Evolutionary conservation across 2,888 invertebrate genomes (phyloP).

Genomic region (Andrena praecox): DNA sequence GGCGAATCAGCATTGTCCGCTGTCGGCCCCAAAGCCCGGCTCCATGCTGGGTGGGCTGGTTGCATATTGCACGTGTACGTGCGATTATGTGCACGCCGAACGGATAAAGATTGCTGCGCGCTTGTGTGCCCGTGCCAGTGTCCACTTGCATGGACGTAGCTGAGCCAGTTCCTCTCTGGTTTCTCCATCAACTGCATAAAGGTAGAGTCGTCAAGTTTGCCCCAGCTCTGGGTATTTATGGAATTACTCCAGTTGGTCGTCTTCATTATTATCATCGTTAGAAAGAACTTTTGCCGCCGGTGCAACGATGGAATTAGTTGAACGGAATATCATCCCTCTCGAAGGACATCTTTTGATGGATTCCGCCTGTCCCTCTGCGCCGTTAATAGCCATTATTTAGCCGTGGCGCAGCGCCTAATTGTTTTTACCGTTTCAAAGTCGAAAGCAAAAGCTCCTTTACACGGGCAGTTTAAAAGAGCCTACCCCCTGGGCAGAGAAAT

Average conservation of each 20-base stretch:
- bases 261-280: not conserved
- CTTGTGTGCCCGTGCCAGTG: conserved; percentile 12
- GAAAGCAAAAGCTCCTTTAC: not conserved
- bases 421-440: not conserved
- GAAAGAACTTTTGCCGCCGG: not conserved
- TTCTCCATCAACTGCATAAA: conserved; percentile 12
- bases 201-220: not conserved
- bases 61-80: conserved; percentile 59
- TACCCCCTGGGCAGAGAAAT: conserved; percentile 20
- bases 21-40: conserved; percentile 34
- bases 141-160: conserved; percentile 20
- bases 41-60: conserved; percentile 31
- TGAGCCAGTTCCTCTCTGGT: not conserved
- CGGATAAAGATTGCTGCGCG: conserved; percentile 45
- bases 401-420: not conserved
- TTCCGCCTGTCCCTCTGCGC: not conserved
- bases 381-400: conserved; percentile 1
- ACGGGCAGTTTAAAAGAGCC: conserved; percentile 36
- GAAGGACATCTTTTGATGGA: not conserved
- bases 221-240: conserved; percentile 7
- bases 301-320: not conserved
- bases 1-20: conserved; percentile 62
- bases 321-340: not conserved
- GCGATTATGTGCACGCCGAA: conserved; percentile 39
- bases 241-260: not conserved